These are phyloP conservation scores for Laticauda colubrina DNA, from an alignment of 2,113 vertebrate species.

Conservation along the genomic window DNA sequence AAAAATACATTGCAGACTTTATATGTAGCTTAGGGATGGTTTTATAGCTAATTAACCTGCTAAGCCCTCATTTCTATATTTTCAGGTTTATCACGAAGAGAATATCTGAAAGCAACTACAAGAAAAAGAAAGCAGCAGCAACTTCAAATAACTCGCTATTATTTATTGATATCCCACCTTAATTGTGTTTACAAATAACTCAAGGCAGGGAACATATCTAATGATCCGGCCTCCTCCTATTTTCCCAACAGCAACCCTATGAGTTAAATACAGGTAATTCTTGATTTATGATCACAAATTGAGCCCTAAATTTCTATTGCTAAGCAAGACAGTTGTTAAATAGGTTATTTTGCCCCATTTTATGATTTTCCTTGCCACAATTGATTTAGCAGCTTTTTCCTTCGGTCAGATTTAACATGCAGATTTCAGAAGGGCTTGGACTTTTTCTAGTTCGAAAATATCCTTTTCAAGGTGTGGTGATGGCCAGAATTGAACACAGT, in stretches of 20 bases:
- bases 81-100: background rate
- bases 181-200: too few species aligned
- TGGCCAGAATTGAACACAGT: background rate
- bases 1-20: background rate
- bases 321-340: background rate
- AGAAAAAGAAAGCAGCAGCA: background rate
- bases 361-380: background rate
- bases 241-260: background rate
- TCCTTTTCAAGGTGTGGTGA: background rate
- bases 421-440: too few species aligned
- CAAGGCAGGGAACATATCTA: too few species aligned
- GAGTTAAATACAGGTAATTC: background rate
- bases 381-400: background rate
- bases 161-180: too few species aligned
- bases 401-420: too few species aligned
- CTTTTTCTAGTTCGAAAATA: background rate
- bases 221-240: background rate
- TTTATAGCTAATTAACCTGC: background rate
- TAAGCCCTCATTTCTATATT: background rate
- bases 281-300: too few species aligned
- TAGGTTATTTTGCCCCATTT: background rate
- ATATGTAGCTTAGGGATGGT: background rate
- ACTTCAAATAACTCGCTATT: background rate
- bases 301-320: too few species aligned
- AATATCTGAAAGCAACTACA: background rate